Base-by-base conservation (phyloP, 35 echinoderm and acorn worm genomes). In the Lytechinus pictus region DNA sequence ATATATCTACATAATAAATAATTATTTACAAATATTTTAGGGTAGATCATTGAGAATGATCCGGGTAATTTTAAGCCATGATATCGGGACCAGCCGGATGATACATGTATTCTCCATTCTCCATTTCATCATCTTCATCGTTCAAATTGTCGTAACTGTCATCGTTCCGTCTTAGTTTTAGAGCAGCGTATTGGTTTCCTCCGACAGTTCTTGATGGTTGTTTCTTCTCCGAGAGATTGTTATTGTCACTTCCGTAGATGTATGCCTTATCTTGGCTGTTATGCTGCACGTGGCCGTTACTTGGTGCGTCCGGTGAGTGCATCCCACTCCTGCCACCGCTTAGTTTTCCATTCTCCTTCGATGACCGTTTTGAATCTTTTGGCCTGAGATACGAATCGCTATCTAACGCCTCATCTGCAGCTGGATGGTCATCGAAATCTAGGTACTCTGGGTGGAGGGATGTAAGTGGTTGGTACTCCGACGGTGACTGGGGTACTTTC, bases 91-190 rank as follows among this genome's bases (percentile, higher is more conserved):
- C 66, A 79, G 66, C 66, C 66, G 66, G 66, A 79, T 79, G 66
- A 24, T 79, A 90, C 88, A 90, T 90, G 52, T 90, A 90, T 27
- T 90, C 88, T 90, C 28, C 88, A 90, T 90, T 90, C 24, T 90
- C 88, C 88, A 90, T 90, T 9, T 90, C 88, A 54, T 88, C 88
- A 54, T 88, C 86, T 9, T 88, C 86, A 88, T 90, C 88, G 88
- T 52, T 27, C 88, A 33, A 10, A 33, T 90, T 44, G 27, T 90
- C 88, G 19, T 90, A 79, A 79, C 66, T 7, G 66, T 79, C 66
- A 14, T 79, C 66, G 21, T 16, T 90, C 28, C 13, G 88, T 54
- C 88, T 28, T 3, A 90, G 28, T 54, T 90, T 90, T 21, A 90
- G 88, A 90, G 88, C 88, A 52, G 88, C 52, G 88, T 90, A 90